Base-by-base conservation (phyloP, 1,140 invertebrate genomes). In the Bemisia tabaci region DNA sequence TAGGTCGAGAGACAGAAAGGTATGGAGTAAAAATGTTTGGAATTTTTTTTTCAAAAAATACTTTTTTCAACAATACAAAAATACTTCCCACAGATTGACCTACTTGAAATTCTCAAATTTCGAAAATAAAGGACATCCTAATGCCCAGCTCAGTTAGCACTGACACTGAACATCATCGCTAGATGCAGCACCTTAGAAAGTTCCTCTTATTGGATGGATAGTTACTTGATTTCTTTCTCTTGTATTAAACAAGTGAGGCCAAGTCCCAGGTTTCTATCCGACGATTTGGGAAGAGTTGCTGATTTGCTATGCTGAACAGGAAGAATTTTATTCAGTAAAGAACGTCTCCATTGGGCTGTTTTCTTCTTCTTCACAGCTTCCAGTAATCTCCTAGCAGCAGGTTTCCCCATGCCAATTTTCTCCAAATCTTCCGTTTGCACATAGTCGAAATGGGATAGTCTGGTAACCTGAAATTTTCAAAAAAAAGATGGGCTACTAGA, bases 381-480 rank as follows among this genome's bases (percentile, higher is more conserved):
- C 73, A 97, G 77, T 0, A 98, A 77, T 65, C 95, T 81, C 62
- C 94, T 79, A 5, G 93, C 87, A 1, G 92, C 95, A 62, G 95
- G 95, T 74, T 92, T 92, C 39, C 92, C 92, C 74, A 98, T 84
- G 12, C 95, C 95, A 75, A 97, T 92, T 77, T 92, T 91, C 74
- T 96, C 94, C 71, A 98, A 81, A 80, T 98, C 95, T 72, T 96
- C 93, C 0, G 87, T 76, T 72, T 91, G 89, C 2, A 97, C 95
- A 84, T 94, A 95, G 69, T 98, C 94, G 79, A 98, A 98, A 77
- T 98, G 95, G 48, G 91, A 85, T 68, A 97, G 75, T 68, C 92
- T 82, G 17, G 92, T 92, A 21, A 96, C 85, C 83, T 87, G 78
- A 25, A 72, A 70, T 72, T 63, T 23, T 26, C 26, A 21, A 66